A percentile compares a stretch with the other conserved stretches of the same genome.
phyloP scores from a whole-genome alignment of 1,140 invertebrate species.

The Harlomillsia oculata region DNA sequence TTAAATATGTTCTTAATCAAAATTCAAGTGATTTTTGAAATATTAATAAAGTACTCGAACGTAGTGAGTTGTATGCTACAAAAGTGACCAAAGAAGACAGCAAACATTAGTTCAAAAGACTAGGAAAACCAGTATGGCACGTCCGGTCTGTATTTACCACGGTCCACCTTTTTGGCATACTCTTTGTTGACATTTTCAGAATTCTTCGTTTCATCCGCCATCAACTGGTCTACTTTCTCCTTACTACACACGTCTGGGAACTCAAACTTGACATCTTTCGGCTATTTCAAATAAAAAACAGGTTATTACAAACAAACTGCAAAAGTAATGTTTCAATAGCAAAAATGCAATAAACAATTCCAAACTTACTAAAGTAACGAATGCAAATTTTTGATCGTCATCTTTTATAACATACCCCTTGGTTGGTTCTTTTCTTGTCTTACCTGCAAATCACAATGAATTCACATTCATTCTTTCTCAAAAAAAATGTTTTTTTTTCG shows the following conservation, averaged over 20 bases:
- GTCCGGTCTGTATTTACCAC: constrained; percentile 17
- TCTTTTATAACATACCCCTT: constrained; percentile 62
- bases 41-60: too few species aligned
- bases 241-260: constrained; percentile 40
- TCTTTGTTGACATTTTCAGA: background rate
- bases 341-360: background rate
- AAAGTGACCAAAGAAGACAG: background rate
- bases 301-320: background rate
- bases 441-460: constrained; percentile 35
- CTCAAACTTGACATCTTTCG: constrained; percentile 37
- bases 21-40: too few species aligned
- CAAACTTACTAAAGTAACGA: constrained; percentile 64
- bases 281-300: constrained; percentile 29
- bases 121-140: constrained; percentile 27
- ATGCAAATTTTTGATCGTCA: constrained; percentile 74
- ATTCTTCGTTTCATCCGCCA: constrained; percentile 11
- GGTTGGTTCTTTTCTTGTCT: constrained; percentile 36
- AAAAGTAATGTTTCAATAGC: background rate
- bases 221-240: constrained; percentile 35
- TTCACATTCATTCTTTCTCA: background rate
- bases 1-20: too few species aligned
- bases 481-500: too few species aligned
- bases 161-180: background rate
- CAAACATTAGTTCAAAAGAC: background rate
- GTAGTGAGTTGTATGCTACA: too few species aligned